Evolutionary conservation across 2,113 vertebrate species (phyloP).

Genomic region (Trogon surrucura): DNA sequence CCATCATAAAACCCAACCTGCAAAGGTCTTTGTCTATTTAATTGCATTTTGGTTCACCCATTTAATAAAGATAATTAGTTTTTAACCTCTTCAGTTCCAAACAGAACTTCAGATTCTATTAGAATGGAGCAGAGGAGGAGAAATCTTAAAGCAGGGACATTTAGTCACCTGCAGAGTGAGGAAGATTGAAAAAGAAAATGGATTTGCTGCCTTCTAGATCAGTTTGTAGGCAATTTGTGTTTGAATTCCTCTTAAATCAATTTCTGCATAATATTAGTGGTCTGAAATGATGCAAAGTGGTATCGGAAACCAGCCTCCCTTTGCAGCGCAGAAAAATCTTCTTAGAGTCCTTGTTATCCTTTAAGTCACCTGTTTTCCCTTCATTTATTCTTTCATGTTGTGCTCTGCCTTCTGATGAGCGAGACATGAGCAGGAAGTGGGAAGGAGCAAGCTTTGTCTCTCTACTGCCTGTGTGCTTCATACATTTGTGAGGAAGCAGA

Average conservation of each 20-base stretch:
- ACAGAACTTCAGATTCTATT: slow-evolving; percentile 23
- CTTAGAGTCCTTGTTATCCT: neutral
- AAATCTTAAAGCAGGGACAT: slow-evolving; percentile 9
- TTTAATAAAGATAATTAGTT: slow-evolving; percentile 18
- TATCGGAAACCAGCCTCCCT: neutral
- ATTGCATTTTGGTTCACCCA: neutral
- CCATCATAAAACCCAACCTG: neutral
- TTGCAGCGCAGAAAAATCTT: neutral
- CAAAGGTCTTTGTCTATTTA: slow-evolving; percentile 19
- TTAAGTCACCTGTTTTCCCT: slow-evolving; percentile 10
- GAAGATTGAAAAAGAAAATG: slow-evolving; percentile 1
- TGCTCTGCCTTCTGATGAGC: neutral
- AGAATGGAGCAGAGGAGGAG: neutral
- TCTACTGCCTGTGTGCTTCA: slow-evolving; percentile 15
- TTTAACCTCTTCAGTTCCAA: slow-evolving; percentile 42
- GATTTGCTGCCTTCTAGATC: slow-evolving; percentile 33
- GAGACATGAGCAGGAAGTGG: neutral
- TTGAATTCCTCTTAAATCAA: slow-evolving; percentile 37
- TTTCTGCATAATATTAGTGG: slow-evolving; percentile 8
- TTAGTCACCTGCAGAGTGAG: slow-evolving; percentile 29
- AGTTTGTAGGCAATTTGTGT: slow-evolving; percentile 28
- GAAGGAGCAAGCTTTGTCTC: slow-evolving; percentile 24
- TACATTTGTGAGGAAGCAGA: slow-evolving; percentile 55
- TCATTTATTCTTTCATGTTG: slow-evolving; percentile 11
- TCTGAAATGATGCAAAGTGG: neutral